phyloP scores from a whole-genome alignment of 2,888 invertebrate species.

The Synanthedon vespiformis region DNA sequence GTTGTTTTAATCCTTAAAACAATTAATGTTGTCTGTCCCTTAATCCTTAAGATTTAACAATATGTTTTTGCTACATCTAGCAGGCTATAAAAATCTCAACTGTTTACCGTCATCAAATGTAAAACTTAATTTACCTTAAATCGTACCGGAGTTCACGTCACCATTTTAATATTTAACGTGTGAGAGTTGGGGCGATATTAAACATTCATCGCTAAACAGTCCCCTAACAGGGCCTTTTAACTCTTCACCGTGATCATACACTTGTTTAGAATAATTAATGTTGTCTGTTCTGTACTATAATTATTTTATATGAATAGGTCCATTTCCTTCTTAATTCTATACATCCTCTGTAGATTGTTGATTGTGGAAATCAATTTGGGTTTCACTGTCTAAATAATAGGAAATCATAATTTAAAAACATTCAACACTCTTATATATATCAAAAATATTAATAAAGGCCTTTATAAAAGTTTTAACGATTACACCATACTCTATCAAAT shows the following conservation, averaged over 20 bases:
- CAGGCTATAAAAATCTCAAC: too few species aligned
- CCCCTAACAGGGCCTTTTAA: conserved; percentile 14
- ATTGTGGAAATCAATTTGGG: too few species aligned
- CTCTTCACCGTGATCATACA: conserved; percentile 9
- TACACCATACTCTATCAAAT: neutral
- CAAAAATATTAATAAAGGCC: neutral
- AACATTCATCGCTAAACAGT: conserved; percentile 17
- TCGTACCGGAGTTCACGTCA: conserved; percentile 2
- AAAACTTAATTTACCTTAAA: neutral
- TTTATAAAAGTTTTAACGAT: neutral
- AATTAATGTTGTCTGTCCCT: too few species aligned
- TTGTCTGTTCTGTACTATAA: neutral
- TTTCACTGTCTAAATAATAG: too few species aligned
- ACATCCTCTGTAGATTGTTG: too few species aligned
- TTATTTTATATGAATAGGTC: too few species aligned
- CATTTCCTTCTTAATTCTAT: too few species aligned
- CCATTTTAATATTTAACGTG: conserved; percentile 12
- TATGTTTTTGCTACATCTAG: too few species aligned
- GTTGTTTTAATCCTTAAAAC: too few species aligned
- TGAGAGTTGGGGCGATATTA: conserved; percentile 8
- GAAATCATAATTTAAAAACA: too few species aligned
- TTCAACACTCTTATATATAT: too few species aligned
- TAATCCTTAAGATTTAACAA: too few species aligned
- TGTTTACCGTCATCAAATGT: neutral
- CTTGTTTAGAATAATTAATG: conserved; percentile 6